Percentiles rank a stretch among this genome's conserved stretches.
These are phyloP conservation scores for Omphaloscelis lunosa DNA, from an alignment of 2,888 invertebrate species.

Conservation along the genomic window DNA sequence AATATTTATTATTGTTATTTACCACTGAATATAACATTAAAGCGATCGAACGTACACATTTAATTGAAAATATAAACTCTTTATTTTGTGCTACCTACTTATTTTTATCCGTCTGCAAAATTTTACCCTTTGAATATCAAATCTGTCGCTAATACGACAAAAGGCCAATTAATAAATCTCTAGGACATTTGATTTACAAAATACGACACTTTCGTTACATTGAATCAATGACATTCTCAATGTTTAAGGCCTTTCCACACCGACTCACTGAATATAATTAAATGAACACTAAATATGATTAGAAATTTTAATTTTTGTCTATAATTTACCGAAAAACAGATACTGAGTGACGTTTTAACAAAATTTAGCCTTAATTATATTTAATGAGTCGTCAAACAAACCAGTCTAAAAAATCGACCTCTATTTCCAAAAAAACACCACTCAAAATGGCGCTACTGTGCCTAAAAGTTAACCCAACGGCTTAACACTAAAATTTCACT, in stretches of 20 bases:
- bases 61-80: conserved; percentile 40
- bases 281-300: conserved; percentile 13
- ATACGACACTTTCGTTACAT: conserved; percentile 3
- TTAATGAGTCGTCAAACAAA: conserved; percentile 10
- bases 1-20: not conserved
- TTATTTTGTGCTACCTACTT: conserved; percentile 30
- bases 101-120: not conserved
- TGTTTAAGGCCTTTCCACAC: not conserved
- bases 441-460: conserved; percentile 27
- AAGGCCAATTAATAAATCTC: conserved; percentile 5
- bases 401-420: conserved; percentile 1
- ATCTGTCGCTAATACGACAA: conserved; percentile 9
- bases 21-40: conserved; percentile 9
- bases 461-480: conserved; percentile 35
- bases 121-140: conserved; percentile 3
- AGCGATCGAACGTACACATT: conserved; percentile 32
- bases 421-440: conserved; percentile 16
- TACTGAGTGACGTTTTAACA: not conserved
- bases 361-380: conserved; percentile 17
- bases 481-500: conserved; percentile 28
- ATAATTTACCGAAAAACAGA: not conserved
- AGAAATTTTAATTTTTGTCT: not conserved
- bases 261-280: conserved; percentile 27
- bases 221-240: not conserved
- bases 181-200: conserved; percentile 37